phyloP scores from a whole-genome alignment of 2,113 vertebrate species.

The Gila orcuttii region DNA sequence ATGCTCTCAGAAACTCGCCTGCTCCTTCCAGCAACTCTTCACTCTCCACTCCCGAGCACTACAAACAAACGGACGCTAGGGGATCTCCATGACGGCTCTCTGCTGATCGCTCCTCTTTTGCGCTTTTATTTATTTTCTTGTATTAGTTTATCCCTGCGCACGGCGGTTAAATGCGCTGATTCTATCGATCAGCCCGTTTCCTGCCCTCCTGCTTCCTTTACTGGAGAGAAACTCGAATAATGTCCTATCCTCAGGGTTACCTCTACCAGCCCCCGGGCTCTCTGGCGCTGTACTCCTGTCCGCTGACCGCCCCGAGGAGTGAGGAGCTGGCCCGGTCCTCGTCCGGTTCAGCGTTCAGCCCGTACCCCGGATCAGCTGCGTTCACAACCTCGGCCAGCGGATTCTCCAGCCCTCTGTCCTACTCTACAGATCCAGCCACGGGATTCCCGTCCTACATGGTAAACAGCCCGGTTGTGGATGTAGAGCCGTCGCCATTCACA shows the following conservation, averaged over 20 bases:
- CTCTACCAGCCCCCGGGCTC: slow-evolving; percentile 98
- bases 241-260: slow-evolving; percentile 99
- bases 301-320: slow-evolving; percentile 90
- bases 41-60: slow-evolving; percentile 79
- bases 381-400: slow-evolving; percentile 91
- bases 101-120: slow-evolving; percentile 74
- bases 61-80: slow-evolving; percentile 86
- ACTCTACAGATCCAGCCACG: slow-evolving; percentile 87
- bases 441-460: slow-evolving; percentile 99
- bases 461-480: slow-evolving; percentile 63
- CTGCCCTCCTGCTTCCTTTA: slow-evolving; percentile 61
- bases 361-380: slow-evolving; percentile 95
- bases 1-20: slow-evolving; percentile 89
- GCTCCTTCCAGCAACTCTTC: slow-evolving; percentile 89
- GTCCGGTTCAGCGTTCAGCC: slow-evolving; percentile 96
- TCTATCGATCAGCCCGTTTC: slow-evolving; percentile 61
- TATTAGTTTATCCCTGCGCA: slow-evolving; percentile 65
- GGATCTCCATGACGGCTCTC: slow-evolving; percentile 84
- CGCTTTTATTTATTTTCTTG: slow-evolving; percentile 69
- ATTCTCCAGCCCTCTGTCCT: slow-evolving; percentile 93
- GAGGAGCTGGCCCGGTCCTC: slow-evolving; percentile 94
- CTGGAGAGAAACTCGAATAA: slow-evolving; percentile 77
- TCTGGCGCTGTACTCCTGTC: slow-evolving; percentile 96
- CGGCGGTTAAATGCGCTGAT: slow-evolving; percentile 69
- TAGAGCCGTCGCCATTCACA: slow-evolving; percentile 15